Evolutionary conservation across 2,888 invertebrate genomes (phyloP).

Genomic region (Lepidochitona cinerea): DNA sequence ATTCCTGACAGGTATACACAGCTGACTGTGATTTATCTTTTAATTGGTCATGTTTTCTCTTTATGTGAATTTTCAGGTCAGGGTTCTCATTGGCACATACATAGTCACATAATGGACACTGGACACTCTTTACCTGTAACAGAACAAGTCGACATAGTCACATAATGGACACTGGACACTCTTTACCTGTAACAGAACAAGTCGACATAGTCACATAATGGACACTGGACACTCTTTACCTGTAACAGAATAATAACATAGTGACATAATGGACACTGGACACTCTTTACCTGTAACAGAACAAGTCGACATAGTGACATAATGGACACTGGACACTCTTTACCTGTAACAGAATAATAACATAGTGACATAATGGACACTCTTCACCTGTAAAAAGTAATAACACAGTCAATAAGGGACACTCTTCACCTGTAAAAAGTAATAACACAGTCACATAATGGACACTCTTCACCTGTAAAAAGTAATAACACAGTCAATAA

Average conservation of each 20-base stretch:
- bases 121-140: constrained; percentile 61
- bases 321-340: constrained; percentile 62
- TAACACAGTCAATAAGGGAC: too few relatives aligned
- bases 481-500: too few relatives aligned
- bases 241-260: constrained; percentile 26
- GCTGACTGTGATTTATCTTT: constrained; percentile 37
- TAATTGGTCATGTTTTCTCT: constrained; percentile 52
- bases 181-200: constrained; percentile 54
- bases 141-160: constrained; percentile 49
- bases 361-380: too few relatives aligned
- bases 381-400: too few relatives aligned
- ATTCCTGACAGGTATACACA: constrained; percentile 56
- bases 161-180: constrained; percentile 63
- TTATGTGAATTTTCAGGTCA: constrained; percentile 65
- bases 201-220: constrained; percentile 62
- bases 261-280: constrained; percentile 64
- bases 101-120: constrained; percentile 66
- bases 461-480: too few relatives aligned
- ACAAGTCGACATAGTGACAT: constrained; percentile 60
- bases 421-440: too few relatives aligned
- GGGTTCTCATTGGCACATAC: constrained; percentile 65
- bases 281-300: constrained; percentile 57
- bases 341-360: constrained; percentile 45
- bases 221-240: constrained; percentile 65
- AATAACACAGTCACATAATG: too few relatives aligned